Evolutionary conservation across 2,797 vertebrate species (phyloP), one percentile per base, ranked within the genome.

Genomic region (Periophthalmus magnuspinnatus): DNA sequence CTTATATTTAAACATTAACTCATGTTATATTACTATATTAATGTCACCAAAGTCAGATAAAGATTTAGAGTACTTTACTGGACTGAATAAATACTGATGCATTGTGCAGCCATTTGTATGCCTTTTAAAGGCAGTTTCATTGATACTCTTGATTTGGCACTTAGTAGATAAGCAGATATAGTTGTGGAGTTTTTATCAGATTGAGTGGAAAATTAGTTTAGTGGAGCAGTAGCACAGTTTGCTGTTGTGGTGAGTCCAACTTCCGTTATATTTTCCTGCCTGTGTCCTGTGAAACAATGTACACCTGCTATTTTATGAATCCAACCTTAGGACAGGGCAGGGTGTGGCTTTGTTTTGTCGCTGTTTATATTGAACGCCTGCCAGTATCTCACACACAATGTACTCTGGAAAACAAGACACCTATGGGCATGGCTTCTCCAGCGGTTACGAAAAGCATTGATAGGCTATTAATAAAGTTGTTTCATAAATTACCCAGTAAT

Each of bases 251-350:
- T 41, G n/a, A 38, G 45, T 65, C 24, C 1, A 50, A 65, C 24
- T 52, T 65, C 63, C 47, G 5, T 19, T 52, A 13, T 50, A 65
- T 11, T 50, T 32, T 22, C n/a, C 50, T 54, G 10, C 19, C n/a
- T 55, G 34, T 1, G 68, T 36, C 10, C 1, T 38, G 32, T 34
- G 33, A 10, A 41, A 50, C 67, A 66, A 8, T 54, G 24, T 66
- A 66, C 54, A 28, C 21, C 21, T 78, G 24, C n/a, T 64, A n/a
- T 73, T 71, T 72, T 69, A 75, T 77, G 67, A 61, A 66, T 67
- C 24, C 11, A 1, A 13, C 55, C 17, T 45, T n/a, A 4, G 52
- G 24, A 11, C 14, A 13, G 24, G 1, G 65, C 36, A 48, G 81
- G 68, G 70, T 62, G 71, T 72, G 80, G 72, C 6, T 24, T 24